phyloP scores from a whole-genome alignment of 1,140 invertebrate species.

The Physella acuta region DNA sequence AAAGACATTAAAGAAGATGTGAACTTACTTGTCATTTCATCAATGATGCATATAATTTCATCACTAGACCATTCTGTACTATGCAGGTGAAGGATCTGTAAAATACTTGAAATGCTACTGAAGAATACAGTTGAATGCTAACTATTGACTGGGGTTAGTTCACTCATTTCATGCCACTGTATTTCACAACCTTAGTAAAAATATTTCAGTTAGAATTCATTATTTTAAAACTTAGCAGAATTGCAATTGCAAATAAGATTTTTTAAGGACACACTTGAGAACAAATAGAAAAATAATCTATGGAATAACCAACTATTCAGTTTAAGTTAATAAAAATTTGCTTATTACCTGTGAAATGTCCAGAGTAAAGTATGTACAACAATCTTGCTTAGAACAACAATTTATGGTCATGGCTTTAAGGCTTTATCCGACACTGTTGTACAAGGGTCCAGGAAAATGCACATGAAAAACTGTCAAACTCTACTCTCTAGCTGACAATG shows the following conservation, averaged over 20 bases:
- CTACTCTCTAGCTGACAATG: conserved; percentile 46
- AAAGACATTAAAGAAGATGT: too few species aligned
- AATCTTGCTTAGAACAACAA: conserved; percentile 57
- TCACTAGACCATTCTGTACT: conserved; percentile 56
- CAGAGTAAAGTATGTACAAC: conserved; percentile 55
- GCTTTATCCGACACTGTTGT: conserved; percentile 48
- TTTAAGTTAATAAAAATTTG: too few species aligned
- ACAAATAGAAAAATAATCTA: too few species aligned
- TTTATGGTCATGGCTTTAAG: conserved; percentile 56
- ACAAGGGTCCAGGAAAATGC: conserved; percentile 54
- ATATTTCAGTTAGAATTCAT: too few species aligned
- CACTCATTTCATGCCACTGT: conserved; percentile 57
- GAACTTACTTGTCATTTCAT: conserved; percentile 57
- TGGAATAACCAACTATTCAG: too few species aligned
- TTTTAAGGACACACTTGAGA: too few species aligned
- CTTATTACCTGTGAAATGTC: conserved; percentile 46
- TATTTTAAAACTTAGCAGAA: too few species aligned
- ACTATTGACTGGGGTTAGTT: conserved; percentile 45
- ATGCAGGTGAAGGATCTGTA: conserved; percentile 49
- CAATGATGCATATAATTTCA: conserved; percentile 56
- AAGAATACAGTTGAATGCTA: conserved; percentile 48
- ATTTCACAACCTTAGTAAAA: conserved; percentile 44
- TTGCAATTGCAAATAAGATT: too few species aligned
- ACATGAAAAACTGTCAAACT: conserved; percentile 49
- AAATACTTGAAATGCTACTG: conserved; percentile 49